Evolutionary conservation across 2,113 vertebrate genomes (phyloP).

Genomic region (Peucedramus taeniatus): DNA sequence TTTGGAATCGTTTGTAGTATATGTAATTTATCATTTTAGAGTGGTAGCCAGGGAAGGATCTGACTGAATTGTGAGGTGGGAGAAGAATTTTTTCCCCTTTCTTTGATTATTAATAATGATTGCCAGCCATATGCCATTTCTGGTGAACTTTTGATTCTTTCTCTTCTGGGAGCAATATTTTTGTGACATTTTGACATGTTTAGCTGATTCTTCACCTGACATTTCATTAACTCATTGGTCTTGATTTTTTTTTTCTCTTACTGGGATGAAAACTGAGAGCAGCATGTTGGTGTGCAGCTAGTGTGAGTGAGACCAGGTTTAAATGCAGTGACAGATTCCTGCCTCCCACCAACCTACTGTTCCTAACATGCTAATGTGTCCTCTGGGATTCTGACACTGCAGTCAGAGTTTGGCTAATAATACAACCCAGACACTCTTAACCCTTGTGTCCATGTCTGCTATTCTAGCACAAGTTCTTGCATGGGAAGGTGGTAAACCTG

Average conservation of each 20-base stretch:
- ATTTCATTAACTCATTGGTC: constrained; percentile 31
- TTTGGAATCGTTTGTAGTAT: not conserved
- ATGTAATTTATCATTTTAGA: not conserved
- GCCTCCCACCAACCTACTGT: not conserved
- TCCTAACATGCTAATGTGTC: not conserved
- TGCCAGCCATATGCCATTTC: not conserved
- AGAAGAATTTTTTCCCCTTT: accelerated
- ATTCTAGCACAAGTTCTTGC: not conserved
- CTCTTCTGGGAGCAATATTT: not conserved
- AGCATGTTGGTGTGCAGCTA: not conserved
- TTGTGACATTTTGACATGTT: constrained; percentile 17
- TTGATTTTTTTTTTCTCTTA: constrained; percentile 29
- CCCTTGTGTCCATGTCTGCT: not conserved
- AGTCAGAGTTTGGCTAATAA: not conserved
- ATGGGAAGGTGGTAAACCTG: not conserved
- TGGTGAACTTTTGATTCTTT: not conserved
- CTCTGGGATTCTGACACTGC: not conserved
- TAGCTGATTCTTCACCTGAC: constrained; percentile 6
- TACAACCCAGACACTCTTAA: not conserved
- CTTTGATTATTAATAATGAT: not conserved
- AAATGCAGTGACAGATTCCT: not conserved
- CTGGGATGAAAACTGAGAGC: constrained; percentile 10
- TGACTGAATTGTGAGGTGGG: not conserved
- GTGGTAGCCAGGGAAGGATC: not conserved
- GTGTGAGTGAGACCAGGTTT: not conserved